Conservation (phyloP, 2,113 vertebrate species). For the Coturnix japonica region DNA sequence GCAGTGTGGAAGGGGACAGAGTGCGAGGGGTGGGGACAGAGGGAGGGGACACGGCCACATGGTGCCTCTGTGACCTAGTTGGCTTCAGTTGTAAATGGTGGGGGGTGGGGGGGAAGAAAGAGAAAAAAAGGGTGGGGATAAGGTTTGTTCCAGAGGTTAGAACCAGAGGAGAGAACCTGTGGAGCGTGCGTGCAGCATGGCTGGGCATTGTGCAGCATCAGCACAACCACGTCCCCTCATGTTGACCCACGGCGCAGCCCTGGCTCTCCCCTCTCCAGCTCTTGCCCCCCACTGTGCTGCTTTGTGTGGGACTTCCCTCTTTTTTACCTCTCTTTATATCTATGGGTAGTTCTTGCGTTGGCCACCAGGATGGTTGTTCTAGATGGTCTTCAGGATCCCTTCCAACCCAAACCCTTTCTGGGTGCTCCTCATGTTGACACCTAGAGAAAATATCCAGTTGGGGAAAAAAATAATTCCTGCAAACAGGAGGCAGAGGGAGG, state of each 20-base stretch:
- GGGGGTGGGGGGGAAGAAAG: not conserved
- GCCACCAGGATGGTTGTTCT: not conserved
- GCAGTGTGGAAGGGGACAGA: conserved; percentile 8
- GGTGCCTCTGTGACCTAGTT: not conserved
- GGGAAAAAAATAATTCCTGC: not conserved
- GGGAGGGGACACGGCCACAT: not conserved
- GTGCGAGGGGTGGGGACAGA: not conserved
- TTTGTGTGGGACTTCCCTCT: not conserved
- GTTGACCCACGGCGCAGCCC: not conserved
- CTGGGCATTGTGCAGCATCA: not conserved
- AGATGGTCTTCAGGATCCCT: not conserved
- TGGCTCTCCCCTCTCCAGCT: not conserved
- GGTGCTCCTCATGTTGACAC: not conserved
- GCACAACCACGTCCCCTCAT: not conserved
- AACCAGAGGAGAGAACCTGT: not conserved
- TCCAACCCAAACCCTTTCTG: not conserved
- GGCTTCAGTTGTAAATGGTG: not conserved
- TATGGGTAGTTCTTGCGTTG: not conserved
- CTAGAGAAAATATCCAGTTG: not conserved
- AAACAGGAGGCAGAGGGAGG: not conserved
- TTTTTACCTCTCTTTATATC: not conserved
- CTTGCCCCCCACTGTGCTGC: not conserved
- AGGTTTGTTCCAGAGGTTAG: not conserved
- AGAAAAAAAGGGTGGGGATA: not conserved
- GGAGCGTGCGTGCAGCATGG: not conserved